Evolutionary conservation across 2,888 invertebrate genomes (phyloP), one percentile per base, ranked within the genome.

Genomic region (Tinea pellionella): DNA sequence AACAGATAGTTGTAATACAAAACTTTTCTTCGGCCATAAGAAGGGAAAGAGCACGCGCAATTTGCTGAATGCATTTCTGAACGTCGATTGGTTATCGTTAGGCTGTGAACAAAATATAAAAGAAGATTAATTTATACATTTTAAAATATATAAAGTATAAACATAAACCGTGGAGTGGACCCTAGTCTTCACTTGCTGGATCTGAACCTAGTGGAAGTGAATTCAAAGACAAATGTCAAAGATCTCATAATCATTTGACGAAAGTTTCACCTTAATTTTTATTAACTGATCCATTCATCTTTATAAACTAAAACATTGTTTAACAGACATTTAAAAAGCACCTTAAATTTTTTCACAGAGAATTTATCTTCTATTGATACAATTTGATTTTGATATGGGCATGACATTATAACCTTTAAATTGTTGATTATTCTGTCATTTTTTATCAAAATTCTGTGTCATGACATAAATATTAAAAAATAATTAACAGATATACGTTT

Each of bases 21-120:
- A 60, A 72, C 93, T 93, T 67, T 93, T 95, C 69, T 92, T 93
- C 0, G 99, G 99, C 99, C 99, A 99, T 32, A 99, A 84, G 84
- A 96, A 98, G 0, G 98, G 98, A 63, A 93, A 84, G 51, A 99
- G 89, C 3, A 91, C 92, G 67, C 91, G 91, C 11, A 95, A 75
- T 78, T 97, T 97, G 68, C 90, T 89, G 89, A 92, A 93, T 2
- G 92, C 90, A 82, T 94, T 94, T 61, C 89, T 88, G 89, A 95
- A 96, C 41, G 96, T 93, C 7, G 96, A 96, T 61, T 88, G 84
- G 68, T 89, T 90, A 7, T 91, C 91, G 67, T 88, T 83, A 3
- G 66, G 67, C 81, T 85, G 74, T 18, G 64, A 61, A 24, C 24
- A 30, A n/a, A 60, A n/a, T 42, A 32, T 18, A 59, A 58, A 24